Evolutionary conservation across 2,113 vertebrate species (phyloP).

Genomic region (Lethenteron camtschaticum): DNA sequence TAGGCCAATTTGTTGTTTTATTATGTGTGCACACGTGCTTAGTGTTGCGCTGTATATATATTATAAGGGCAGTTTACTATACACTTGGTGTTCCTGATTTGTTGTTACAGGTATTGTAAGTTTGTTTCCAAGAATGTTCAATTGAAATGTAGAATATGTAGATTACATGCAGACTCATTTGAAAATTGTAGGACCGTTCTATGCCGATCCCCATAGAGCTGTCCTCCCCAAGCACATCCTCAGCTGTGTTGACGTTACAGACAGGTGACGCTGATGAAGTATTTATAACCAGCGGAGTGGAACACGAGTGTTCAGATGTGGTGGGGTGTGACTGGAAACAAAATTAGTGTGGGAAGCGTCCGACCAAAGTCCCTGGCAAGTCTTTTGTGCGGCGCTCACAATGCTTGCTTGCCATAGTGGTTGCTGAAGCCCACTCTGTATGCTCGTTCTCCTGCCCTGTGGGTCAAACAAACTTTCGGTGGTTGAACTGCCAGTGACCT

Average conservation of each 20-base stretch:
- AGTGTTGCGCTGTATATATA: no score
- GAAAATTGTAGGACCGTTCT: no score
- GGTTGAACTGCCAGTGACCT: conserved; percentile 3
- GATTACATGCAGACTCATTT: no score
- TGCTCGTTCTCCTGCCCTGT: neutral
- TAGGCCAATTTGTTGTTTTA: no score
- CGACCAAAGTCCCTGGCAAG: neutral
- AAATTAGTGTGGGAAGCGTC: conserved; percentile 5
- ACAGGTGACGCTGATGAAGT: conserved; percentile 5
- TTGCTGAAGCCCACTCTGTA: neutral
- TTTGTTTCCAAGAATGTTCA: no score
- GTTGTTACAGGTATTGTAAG: no score
- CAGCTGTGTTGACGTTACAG: conserved; percentile 2
- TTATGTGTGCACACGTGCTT: no score
- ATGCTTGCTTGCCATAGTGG: neutral
- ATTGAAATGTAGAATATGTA: no score
- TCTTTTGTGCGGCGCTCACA: neutral
- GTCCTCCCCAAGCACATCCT: neutral
- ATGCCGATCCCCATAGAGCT: no score
- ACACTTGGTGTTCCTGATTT: no score
- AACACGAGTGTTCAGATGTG: neutral
- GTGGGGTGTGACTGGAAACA: conserved; percentile 5
- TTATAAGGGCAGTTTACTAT: no score
- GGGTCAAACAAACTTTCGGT: conserved; percentile 6
- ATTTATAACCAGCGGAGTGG: conserved; percentile 2